Evolutionary conservation across 1,140 invertebrate species (phyloP).

Genomic region (Patella vulgata): DNA sequence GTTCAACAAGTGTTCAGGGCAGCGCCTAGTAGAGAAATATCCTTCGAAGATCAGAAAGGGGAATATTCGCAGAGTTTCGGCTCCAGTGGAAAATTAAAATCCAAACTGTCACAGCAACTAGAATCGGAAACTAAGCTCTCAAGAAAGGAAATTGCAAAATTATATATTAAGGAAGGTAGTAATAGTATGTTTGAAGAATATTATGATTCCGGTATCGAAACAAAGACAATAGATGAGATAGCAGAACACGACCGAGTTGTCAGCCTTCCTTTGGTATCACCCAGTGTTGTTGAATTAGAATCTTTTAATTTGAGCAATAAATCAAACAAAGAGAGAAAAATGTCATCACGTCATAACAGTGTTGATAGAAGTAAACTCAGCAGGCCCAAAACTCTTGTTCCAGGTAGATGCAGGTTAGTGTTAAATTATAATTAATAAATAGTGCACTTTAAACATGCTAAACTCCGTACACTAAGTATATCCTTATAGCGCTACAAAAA

Average conservation of each 20-base stretch:
- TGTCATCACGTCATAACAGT: slow-evolving; percentile 45
- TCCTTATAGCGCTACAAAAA: no score
- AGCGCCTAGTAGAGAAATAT: slow-evolving; percentile 13
- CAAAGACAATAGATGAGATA: slow-evolving; percentile 50
- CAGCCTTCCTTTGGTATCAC: slow-evolving; percentile 25
- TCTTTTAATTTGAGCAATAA: slow-evolving; percentile 12
- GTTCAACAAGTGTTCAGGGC: slow-evolving; percentile 28
- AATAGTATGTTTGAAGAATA: slow-evolving; percentile 61
- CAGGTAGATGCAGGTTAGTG: slow-evolving; percentile 50
- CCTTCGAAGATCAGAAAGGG: background rate
- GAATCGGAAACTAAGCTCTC: slow-evolving; percentile 16
- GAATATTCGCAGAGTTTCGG: background rate
- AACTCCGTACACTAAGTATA: no score
- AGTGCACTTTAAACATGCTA: no score
- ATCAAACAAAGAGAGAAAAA: slow-evolving; percentile 7
- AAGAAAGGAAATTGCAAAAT: slow-evolving; percentile 32
- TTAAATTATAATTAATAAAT: no score
- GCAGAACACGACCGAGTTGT: slow-evolving; percentile 40
- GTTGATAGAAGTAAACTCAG: slow-evolving; percentile 29
- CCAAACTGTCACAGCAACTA: slow-evolving; percentile 32
- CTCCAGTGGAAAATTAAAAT: slow-evolving; percentile 23
- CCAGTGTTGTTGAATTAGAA: background rate
- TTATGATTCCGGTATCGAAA: slow-evolving; percentile 47
- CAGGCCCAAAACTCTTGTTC: slow-evolving; percentile 31
- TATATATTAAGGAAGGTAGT: slow-evolving; percentile 45